These are phyloP conservation scores for Fulica atra DNA, from an alignment of 2,113 vertebrate genomes.

Conservation along the genomic window DNA sequence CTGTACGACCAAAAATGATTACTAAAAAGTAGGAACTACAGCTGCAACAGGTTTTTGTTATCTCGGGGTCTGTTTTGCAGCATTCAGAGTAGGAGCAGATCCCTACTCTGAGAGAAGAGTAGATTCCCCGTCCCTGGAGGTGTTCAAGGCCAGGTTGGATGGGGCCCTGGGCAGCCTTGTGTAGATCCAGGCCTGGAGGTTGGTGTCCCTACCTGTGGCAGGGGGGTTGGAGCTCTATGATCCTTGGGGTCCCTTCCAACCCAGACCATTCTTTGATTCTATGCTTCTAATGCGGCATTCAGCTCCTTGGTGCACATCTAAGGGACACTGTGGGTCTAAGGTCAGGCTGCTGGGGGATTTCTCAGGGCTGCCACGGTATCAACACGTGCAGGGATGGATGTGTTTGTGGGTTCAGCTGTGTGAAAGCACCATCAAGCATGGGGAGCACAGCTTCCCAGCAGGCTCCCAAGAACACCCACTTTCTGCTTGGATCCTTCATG, in stretches of 20 bases:
- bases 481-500: background rate
- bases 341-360: background rate
- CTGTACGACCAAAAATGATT: background rate
- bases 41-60: background rate
- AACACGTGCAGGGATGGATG: background rate
- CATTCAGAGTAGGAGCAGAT: fast-evolving
- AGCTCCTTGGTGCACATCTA: background rate
- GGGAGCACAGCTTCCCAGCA: background rate
- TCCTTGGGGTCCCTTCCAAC: too few species aligned
- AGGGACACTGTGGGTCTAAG: background rate
- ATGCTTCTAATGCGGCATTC: background rate
- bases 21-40: background rate
- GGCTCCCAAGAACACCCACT: background rate
- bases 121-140: too few species aligned
- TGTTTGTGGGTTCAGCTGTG: fast-evolving
- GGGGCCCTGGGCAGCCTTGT: too few species aligned
- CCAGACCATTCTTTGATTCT: too few species aligned
- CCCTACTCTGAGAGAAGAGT: too few species aligned
- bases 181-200: too few species aligned
- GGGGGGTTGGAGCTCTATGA: too few species aligned
- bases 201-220: too few species aligned
- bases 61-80: background rate
- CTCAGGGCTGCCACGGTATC: fast-evolving
- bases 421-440: background rate
- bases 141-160: too few species aligned